Evolutionary conservation across 2,113 vertebrate genomes (phyloP).

Genomic region (Poeciliopsis retropinna): DNA sequence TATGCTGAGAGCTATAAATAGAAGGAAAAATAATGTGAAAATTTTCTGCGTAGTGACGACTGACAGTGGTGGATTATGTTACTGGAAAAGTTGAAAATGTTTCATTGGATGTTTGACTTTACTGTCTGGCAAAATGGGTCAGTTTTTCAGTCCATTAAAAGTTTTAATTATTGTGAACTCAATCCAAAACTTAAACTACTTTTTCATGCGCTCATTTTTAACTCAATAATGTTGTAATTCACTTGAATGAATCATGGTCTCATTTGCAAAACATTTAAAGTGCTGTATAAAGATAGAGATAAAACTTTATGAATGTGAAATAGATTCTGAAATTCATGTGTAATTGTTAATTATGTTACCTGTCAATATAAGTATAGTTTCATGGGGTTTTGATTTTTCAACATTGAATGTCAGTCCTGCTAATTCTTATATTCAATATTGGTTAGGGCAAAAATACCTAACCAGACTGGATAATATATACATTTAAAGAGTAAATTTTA

Average conservation of each 20-base stretch:
- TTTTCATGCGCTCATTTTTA: conserved; percentile 4
- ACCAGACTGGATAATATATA: no score
- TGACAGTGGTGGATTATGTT: conserved; percentile 6
- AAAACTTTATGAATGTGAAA: background rate
- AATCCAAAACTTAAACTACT: background rate
- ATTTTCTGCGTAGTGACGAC: conserved; percentile 1
- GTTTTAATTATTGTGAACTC: conserved; percentile 2
- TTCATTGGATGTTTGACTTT: conserved; percentile 24
- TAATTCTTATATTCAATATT: no score
- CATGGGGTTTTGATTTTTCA: no score
- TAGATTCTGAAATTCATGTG: background rate
- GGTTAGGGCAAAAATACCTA: no score
- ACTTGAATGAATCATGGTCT: background rate
- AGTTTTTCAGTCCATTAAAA: conserved; percentile 15
- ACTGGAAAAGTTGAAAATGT: conserved; percentile 19
- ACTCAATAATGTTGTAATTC: background rate
- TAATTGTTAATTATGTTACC: no score
- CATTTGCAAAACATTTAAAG: background rate
- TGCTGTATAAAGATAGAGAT: background rate
- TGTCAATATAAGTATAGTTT: no score
- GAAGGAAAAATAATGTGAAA: background rate
- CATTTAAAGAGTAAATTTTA: no score
- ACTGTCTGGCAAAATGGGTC: conserved; percentile 27
- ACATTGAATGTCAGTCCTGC: no score
- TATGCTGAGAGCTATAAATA: conserved; percentile 14